phyloP scores from a whole-genome alignment of 2,888 invertebrate genomes.

The Harpagoxenus sublaevis region DNA sequence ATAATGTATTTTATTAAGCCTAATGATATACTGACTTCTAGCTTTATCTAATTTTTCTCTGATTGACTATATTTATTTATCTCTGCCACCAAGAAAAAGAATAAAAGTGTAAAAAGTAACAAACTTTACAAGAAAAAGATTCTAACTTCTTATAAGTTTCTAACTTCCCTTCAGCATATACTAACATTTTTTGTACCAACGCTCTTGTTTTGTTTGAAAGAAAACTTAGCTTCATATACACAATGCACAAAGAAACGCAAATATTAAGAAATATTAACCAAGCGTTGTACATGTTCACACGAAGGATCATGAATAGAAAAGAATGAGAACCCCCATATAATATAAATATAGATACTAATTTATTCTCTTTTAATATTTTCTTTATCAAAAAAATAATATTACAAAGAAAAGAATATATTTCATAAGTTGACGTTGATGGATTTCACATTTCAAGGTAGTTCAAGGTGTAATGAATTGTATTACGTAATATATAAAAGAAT shows the following conservation, averaged over 20 bases:
- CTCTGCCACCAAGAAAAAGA: neutral
- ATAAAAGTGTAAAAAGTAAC: neutral
- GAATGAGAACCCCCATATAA: neutral
- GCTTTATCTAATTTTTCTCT: neutral
- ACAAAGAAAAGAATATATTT: neutral
- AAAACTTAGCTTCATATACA: neutral
- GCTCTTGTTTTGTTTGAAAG: neutral
- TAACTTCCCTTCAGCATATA: neutral
- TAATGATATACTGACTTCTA: neutral
- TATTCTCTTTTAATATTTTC: neutral
- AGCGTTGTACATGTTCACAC: neutral
- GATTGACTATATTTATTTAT: neutral
- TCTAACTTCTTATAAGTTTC: neutral
- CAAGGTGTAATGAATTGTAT: neutral
- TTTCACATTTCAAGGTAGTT: neutral
- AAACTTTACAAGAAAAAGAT: neutral
- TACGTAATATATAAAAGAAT: neutral
- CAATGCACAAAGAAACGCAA: neutral
- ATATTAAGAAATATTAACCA: constrained; percentile 12
- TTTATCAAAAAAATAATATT: neutral
- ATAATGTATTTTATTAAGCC: neutral
- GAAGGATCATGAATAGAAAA: neutral
- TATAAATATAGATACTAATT: neutral
- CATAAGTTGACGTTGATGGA: neutral
- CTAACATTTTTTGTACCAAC: neutral